Evolutionary conservation across 2,113 vertebrate species (phyloP), one percentile per base, ranked within the genome.

Genomic region (Antechinus flavipes): DNA sequence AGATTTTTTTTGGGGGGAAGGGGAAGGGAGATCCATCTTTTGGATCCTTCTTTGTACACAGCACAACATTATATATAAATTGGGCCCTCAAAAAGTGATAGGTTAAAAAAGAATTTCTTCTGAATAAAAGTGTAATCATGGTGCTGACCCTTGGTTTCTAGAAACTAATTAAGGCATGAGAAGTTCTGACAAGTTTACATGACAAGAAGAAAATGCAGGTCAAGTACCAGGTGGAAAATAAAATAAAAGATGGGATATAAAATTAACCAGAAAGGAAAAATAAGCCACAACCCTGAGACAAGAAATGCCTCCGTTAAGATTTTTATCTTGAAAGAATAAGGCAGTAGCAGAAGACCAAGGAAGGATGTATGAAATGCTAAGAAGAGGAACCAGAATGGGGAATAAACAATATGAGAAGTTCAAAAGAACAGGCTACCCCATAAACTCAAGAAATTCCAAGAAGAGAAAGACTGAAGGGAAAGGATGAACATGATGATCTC

Each of bases 251-350:
- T 52, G 46, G 52, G 95, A 25, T 47, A 90, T 4, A n/a, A 76
- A n/a, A n/a, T 6, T 68, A 30, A 16, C 61, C 61, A 76, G 61
- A 76, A 76, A 84, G 90, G 58, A 56, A 46, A 91, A 61, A 92
- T 84, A 84, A 84, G n/a, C 19, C 68, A 23, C n/a, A 22, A 84
- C n/a, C n/a, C 6, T 22, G 68, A 42, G 68, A 7, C 19, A 84
- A 84, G 47, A 91, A 76, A 23, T 2, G 52, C 89, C 92, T 94
- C 96, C 56, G 92, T 92, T 92, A 95, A 95, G 89, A 76, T 90
- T 27, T 30, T 46, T 25, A 14, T 24, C 53, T 94, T 94, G 68
- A 93, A 94, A 52, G 68, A 84, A 84, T 42, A 90, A 90, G n/a
- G 23, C 14, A 90, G 47, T 90, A 47, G 90, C 27, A 90, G 26